Conservation (phyloP, 2,888 invertebrate genomes). For the Apocheima hispidaria region DNA sequence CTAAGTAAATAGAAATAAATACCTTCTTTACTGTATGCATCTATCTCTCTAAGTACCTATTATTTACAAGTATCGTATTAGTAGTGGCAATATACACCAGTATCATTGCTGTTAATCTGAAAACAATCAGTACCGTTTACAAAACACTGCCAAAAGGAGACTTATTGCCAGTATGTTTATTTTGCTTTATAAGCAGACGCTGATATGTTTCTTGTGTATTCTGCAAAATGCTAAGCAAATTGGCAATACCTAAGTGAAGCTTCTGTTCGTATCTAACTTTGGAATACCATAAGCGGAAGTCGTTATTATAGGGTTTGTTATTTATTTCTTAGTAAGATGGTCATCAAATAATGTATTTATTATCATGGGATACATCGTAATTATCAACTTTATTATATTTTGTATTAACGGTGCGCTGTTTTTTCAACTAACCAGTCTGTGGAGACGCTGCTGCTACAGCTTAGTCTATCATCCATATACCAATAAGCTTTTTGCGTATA, state of each 20-base stretch:
- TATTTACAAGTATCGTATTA: not conserved
- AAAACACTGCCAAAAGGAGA: constrained; percentile 26
- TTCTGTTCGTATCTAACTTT: not conserved
- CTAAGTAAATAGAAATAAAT: no score
- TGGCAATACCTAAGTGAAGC: not conserved
- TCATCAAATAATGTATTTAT: no score
- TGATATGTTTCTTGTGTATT: constrained; percentile 8
- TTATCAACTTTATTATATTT: no score
- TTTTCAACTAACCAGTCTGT: no score
- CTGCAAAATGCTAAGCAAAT: not conserved
- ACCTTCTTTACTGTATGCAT: not conserved
- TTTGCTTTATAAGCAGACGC: constrained; percentile 17
- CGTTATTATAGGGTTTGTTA: no score
- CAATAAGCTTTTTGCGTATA: no score
- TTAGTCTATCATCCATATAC: no score
- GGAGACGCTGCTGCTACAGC: no score
- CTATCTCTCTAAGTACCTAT: not conserved
- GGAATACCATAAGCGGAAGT: not conserved
- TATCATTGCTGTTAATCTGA: constrained; percentile 26
- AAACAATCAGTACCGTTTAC: constrained; percentile 35
- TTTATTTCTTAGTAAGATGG: no score
- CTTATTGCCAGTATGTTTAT: constrained; percentile 24
- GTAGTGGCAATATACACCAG: not conserved
- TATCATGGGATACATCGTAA: no score
- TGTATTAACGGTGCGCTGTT: no score